Percentiles rank a stretch among this genome's conserved stretches.
phyloP scores from a whole-genome alignment of 2,113 vertebrate species.

The Murina feae region DNA sequence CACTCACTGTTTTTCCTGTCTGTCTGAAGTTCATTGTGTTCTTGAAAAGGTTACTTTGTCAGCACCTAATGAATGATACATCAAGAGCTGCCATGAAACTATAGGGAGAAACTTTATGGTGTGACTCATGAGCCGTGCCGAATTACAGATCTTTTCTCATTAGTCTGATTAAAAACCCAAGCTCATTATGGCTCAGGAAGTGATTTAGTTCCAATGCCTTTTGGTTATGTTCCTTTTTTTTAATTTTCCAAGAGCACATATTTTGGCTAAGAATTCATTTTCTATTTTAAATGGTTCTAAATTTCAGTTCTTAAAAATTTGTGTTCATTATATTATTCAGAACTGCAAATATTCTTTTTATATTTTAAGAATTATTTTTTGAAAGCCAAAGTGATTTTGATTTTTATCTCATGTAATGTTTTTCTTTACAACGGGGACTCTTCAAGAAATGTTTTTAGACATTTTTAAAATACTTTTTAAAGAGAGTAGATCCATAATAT shows the following conservation, averaged over 20 bases:
- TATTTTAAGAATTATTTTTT: conserved; percentile 54
- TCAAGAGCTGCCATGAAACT: conserved; percentile 75
- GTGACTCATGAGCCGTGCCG: conserved; percentile 72
- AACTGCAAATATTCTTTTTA: conserved; percentile 62
- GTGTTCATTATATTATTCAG: conserved; percentile 66
- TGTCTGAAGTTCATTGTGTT: conserved; percentile 74
- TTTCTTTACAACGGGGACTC: not conserved
- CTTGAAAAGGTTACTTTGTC: conserved; percentile 73
- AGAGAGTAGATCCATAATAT: not conserved
- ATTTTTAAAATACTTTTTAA: not conserved
- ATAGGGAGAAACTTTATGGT: conserved; percentile 73
- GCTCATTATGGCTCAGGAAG: conserved; percentile 77
- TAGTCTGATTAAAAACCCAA: conserved; percentile 78
- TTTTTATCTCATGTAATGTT: conserved; percentile 25
- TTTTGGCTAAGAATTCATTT: conserved; percentile 75
- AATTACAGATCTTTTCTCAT: conserved; percentile 78
- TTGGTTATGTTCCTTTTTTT: conserved; percentile 75
- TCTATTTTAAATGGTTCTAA: conserved; percentile 73
- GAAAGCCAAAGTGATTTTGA: conserved; percentile 42
- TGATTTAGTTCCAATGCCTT: conserved; percentile 76
- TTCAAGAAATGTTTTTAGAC: not conserved
- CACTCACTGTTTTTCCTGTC: conserved; percentile 63
- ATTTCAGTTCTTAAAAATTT: conserved; percentile 67
- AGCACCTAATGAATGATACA: conserved; percentile 76
- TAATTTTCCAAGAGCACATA: conserved; percentile 70